Evolutionary conservation across 2,888 invertebrate species (phyloP).

Genomic region (Aelia acuminata): DNA sequence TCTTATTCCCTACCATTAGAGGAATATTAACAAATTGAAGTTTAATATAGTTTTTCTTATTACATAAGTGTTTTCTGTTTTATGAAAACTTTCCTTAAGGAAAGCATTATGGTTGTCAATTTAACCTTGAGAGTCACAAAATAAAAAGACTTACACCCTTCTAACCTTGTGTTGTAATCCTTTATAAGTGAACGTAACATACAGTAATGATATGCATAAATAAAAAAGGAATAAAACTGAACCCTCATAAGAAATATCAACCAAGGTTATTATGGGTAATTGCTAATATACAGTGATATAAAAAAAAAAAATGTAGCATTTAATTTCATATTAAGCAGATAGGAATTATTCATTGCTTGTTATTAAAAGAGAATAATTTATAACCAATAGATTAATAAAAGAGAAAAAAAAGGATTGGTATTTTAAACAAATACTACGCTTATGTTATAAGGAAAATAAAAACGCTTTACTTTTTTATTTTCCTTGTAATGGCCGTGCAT

Average conservation of each 20-base stretch:
- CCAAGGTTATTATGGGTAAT: neutral
- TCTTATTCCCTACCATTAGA: neutral
- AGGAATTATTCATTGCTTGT: neutral
- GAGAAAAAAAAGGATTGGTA: too few relatives aligned
- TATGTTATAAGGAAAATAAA: too few relatives aligned
- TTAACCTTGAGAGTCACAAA: neutral
- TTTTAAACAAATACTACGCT: too few relatives aligned
- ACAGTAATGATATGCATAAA: conserved; percentile 21
- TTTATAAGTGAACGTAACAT: neutral
- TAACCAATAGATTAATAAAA: too few relatives aligned
- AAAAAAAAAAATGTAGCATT: neutral
- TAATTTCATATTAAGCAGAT: neutral
- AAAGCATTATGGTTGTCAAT: neutral
- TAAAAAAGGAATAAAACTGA: neutral
- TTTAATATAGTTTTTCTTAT: neutral
- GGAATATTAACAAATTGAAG: neutral
- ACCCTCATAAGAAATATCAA: neutral
- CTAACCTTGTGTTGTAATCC: neutral
- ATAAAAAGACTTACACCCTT: neutral
- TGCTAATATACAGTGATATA: neutral
- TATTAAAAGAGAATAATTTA: too few relatives aligned
- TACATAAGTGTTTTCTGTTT: neutral
- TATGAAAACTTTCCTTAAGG: neutral
- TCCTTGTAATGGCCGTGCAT: too few relatives aligned
- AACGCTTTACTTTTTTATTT: too few relatives aligned